These are phyloP conservation scores for Pycnomerus fuliginosus DNA, from an alignment of 2,888 invertebrate genomes.

Conservation along the genomic window DNA sequence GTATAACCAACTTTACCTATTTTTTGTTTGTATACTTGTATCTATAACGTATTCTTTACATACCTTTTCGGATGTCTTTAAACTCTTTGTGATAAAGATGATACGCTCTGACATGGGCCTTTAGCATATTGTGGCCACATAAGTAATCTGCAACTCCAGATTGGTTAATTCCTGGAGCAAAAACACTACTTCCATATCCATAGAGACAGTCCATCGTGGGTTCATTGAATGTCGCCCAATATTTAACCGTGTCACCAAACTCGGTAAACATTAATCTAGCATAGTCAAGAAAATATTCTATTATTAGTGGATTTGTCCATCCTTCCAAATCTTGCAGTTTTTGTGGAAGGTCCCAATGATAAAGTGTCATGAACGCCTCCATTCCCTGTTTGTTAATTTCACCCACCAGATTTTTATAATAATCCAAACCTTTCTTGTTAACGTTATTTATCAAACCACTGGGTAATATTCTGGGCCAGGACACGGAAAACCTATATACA, in stretches of 20 bases:
- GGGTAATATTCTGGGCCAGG: conserved; percentile 68
- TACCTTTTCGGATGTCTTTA: conserved; percentile 57
- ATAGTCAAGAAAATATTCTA: conserved; percentile 2
- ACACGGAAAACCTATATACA: conserved; percentile 19
- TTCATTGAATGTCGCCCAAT: conserved; percentile 43
- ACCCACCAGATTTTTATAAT: conserved; percentile 62
- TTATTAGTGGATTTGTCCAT: conserved; percentile 1
- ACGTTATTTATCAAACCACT: conserved; percentile 60
- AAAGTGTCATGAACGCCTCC: conserved; percentile 56
- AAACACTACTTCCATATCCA: background rate
- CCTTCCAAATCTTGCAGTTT: conserved; percentile 46
- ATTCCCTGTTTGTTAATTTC: conserved; percentile 57
- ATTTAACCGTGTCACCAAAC: conserved; percentile 64
- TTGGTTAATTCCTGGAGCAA: background rate
- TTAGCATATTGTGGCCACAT: conserved; percentile 64
- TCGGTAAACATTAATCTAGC: conserved; percentile 51
- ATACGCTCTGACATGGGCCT: conserved; percentile 68
- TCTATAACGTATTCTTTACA: too few relatives aligned
- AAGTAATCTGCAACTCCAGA: conserved; percentile 62
- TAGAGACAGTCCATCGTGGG: background rate
- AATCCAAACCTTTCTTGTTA: conserved; percentile 68
- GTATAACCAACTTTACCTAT: conserved; percentile 58
- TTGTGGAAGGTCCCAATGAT: conserved; percentile 59
- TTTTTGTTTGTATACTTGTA: conserved; percentile 48
- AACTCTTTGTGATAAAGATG: conserved; percentile 63